phyloP scores from a whole-genome alignment of 2,797 vertebrate species.

The Todus mexicanus region DNA sequence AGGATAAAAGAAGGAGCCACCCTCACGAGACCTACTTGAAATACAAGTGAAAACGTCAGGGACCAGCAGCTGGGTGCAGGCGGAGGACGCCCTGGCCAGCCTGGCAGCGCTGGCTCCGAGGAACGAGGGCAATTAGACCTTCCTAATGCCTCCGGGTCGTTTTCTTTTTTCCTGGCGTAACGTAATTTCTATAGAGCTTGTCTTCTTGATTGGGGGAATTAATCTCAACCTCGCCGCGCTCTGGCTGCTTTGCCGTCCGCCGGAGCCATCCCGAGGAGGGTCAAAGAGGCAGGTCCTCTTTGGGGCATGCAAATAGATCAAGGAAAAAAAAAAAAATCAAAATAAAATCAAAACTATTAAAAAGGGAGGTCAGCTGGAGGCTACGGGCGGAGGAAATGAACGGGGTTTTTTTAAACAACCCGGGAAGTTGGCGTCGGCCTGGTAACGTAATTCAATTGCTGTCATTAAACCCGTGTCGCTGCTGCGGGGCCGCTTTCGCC shows the following conservation, averaged over 20 bases:
- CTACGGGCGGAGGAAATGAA: not conserved
- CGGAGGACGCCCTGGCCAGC: not conserved
- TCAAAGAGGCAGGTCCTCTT: constrained; percentile 20
- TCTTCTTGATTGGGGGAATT: not conserved
- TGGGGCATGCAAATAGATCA: not conserved
- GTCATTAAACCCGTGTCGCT: not conserved
- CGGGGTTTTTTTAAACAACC: not conserved
- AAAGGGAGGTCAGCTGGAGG: constrained; percentile 53
- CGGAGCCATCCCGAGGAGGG: not conserved
- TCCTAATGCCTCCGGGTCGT: not conserved
- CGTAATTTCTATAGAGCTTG: constrained; percentile 7
- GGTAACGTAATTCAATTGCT: constrained; percentile 39
- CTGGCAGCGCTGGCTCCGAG: not conserved
- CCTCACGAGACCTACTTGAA: not conserved
- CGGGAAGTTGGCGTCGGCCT: constrained; percentile 29
- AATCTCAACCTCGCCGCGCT: not conserved
- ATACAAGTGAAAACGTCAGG: not conserved
- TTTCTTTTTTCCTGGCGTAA: not conserved
- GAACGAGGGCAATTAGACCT: not conserved
- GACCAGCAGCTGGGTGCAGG: not conserved
- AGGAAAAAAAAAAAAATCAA: not conserved
- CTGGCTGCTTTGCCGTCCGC: not conserved
- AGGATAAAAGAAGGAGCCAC: rapidly evolving
- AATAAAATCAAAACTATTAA: not conserved
- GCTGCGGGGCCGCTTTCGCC: not conserved